Percentiles rank a stretch among this genome's conserved stretches.
These are phyloP conservation scores for Drosophila sp. DNA, from an alignment of 1,140 invertebrate species.

Conservation along the genomic window DNA sequence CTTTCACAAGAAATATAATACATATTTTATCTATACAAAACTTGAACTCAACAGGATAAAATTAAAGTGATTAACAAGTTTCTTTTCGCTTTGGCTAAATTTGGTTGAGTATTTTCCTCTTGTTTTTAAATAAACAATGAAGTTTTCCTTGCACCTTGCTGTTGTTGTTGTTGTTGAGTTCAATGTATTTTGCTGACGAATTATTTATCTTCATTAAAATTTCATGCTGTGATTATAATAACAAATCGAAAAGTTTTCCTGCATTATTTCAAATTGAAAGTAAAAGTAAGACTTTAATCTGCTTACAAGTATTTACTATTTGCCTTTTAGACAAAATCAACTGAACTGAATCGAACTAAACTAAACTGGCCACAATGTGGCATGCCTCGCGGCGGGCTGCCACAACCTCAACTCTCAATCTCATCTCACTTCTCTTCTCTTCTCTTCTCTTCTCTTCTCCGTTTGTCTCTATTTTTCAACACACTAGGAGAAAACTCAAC, in stretches of 20 bases:
- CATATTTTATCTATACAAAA: too few relatives aligned
- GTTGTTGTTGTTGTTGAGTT: neutral
- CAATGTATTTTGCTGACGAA: neutral
- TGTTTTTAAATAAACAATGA: neutral
- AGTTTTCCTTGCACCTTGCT: neutral
- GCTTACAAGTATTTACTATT: conserved; percentile 5
- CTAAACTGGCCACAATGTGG: conserved; percentile 8
- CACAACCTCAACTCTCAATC: neutral
- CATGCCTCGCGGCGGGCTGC: neutral
- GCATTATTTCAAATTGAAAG: conserved; percentile 19
- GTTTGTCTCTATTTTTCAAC: neutral
- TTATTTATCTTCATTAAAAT: neutral
- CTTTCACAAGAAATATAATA: too few relatives aligned
- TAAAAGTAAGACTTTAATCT: conserved; percentile 35
- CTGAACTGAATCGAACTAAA: conserved; percentile 7
- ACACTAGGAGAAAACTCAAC: conserved; percentile 30
- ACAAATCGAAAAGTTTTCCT: conserved; percentile 14
- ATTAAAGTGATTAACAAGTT: neutral
- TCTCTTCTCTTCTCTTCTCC: conserved; percentile 21
- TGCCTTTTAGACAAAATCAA: conserved; percentile 31
- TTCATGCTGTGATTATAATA: conserved; percentile 14
- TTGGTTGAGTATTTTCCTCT: neutral
- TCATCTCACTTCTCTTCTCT: conserved; percentile 5
- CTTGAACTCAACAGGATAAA: too few relatives aligned
- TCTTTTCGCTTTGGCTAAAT: neutral